phyloP scores from a whole-genome alignment of 2,888 invertebrate genomes.

The Muschampia plurimacula region DNA sequence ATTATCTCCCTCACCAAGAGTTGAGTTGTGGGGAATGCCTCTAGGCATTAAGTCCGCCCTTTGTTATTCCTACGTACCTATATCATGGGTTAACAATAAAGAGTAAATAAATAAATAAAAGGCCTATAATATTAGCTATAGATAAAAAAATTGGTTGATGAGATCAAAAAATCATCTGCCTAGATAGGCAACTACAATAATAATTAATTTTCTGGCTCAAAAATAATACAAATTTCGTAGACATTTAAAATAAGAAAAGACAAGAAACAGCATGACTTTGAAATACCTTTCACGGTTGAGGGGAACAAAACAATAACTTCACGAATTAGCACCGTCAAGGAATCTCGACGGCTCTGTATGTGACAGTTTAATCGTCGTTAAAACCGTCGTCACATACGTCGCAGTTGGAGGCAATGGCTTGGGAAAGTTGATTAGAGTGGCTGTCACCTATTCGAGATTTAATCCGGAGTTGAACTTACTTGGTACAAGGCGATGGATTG shows the following conservation, averaged over 20 bases:
- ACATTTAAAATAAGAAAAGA: background rate
- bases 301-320: conserved; percentile 49
- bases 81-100: too few species aligned
- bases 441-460: conserved; percentile 79
- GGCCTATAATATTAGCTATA: too few species aligned
- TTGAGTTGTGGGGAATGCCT: too few species aligned
- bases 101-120: too few species aligned
- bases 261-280: conserved; percentile 17
- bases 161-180: too few species aligned
- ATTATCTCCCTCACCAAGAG: too few species aligned
- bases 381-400: conserved; percentile 75
- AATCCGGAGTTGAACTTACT: conserved; percentile 59
- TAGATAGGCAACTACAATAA: background rate
- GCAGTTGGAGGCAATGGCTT: conserved; percentile 68
- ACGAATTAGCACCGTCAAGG: conserved; percentile 55
- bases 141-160: too few species aligned
- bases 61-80: too few species aligned
- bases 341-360: conserved; percentile 50
- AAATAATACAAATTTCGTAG: background rate
- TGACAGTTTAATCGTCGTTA: conserved; percentile 79
- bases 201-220: background rate
- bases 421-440: conserved; percentile 81
- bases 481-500: conserved; percentile 39
- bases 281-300: conserved; percentile 37
- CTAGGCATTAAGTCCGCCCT: too few species aligned